Evolutionary conservation across 1,140 invertebrate genomes (phyloP), one percentile per base, ranked within the genome.

Genomic region (Ceratoteleas bidentatus): DNA sequence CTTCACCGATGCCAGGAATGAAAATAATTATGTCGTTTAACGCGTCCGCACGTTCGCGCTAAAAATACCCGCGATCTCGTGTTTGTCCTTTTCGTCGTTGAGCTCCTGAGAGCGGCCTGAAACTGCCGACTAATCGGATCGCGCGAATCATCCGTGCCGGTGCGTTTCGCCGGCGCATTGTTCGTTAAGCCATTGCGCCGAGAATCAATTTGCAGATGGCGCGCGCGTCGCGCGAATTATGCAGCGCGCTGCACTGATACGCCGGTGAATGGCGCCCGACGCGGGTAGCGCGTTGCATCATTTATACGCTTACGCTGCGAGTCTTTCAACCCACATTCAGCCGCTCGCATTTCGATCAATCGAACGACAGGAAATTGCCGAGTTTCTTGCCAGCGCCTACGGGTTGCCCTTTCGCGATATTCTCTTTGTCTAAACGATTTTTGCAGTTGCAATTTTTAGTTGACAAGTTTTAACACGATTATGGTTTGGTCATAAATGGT

Each of bases 21-120:
- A n/a, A 50, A 73, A 64, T 64, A 16, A 64, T 74, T 74, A 74
- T 65, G 8, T 45, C 54, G 50, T 62, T 60, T 61, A 70, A 70
- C 24, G 24, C 24, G 24, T 24, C 24, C 24, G 24, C 66, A 49
- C 53, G 13, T 34, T 8, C 8, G 5, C 14, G 40, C 40, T 68
- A 68, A 68, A 47, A 68, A 66, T 57, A 57, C 15, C 16, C 24
- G 24, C 1, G 4, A 57, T 16, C 15, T 24, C 7, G 6, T 50
- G 15, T 34, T 40, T 33, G 34, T 54, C 15, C 24, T 24, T 24
- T 24, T 1, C 1, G 24, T 24, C 24, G 24, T 24, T 24, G 1
- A 2, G 24, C 24, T 24, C 24, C 24, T 24, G 24, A 24, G 24
- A 24, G 24, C 24, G 24, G 24, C 24, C 24, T 24, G 24, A 36